Base-by-base conservation (phyloP, 1,140 invertebrate genomes). In the Aphaenogaster ashmeadi region DNA sequence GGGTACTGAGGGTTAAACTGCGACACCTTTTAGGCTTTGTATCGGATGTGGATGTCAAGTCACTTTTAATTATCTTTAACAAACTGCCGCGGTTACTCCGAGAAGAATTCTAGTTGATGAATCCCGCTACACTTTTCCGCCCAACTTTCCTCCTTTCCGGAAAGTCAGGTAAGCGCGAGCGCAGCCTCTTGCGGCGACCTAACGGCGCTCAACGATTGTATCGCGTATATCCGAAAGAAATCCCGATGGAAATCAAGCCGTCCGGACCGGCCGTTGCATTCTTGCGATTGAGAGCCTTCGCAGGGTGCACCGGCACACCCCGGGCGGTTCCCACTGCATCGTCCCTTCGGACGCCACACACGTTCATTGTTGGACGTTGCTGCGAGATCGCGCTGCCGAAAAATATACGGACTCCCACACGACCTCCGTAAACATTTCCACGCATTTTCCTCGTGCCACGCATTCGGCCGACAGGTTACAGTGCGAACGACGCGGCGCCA, bases 291-390 rank as follows among this genome's bases (percentile, higher is more conserved):
- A 92, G 90, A 92, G 91, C 85, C 91, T 88, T 90, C 87, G 91
- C 88, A 88, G 90, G 86, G 80, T 92, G 87, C 88, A 91, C 87
- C 88, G 90, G 88, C 92, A 91, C 92, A 92, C 93, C 89, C 87
- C 91, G 69, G 91, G 93, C 91, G 92, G 89, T 93, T 93, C 93
- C 91, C 92, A 93, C 92, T 93, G 90, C 89, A 84, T 88, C 88
- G 90, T 88, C 74, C 80, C 85, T 90, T 86, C 81, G 38, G 78
- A 91, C 85, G 78, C 81, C 87, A 88, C 84, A 88, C 87, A 77
- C 87, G 80, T 90, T 85, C 78, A 74, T 89, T 89, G 67, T 84
- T 75, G 67, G 56, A 77, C 38, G 38, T 66, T 21, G 41, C 21
- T 58, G 85, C 85, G 66, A 90, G 90, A 89, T 89, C 84, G 86